These are phyloP conservation scores for Vespertilio murinus DNA, from an alignment of 2,797 vertebrate genomes.

Conservation along the genomic window DNA sequence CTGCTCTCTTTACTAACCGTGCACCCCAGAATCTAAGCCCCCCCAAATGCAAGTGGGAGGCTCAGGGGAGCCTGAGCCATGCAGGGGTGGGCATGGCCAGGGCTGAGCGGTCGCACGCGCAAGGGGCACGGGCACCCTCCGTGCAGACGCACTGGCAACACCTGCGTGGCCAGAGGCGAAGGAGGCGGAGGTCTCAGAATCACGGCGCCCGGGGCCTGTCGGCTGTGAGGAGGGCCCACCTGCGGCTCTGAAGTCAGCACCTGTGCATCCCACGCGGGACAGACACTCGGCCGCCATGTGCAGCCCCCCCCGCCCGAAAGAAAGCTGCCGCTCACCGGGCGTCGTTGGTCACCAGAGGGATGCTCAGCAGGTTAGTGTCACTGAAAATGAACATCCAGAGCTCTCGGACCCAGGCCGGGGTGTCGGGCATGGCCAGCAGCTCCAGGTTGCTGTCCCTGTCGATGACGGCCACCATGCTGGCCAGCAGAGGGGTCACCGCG, in stretches of 20 bases:
- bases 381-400: conserved; percentile 95
- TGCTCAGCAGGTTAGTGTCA: conserved; percentile 88
- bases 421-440: conserved; percentile 85
- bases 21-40: not conserved
- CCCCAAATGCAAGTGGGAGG: not conserved
- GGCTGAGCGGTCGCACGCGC: no score
- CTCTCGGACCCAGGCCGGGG: conserved; percentile 83
- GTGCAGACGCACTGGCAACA: no score
- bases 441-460: conserved; percentile 94
- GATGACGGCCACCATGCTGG: conserved; percentile 90
- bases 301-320: not conserved
- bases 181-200: not conserved
- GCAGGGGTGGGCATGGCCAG: no score
- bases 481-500: conserved; percentile 90
- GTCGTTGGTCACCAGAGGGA: conserved; percentile 81
- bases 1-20: no score
- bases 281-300: fast-evolving
- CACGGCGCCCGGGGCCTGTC: not conserved
- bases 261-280: fast-evolving
- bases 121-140: no score
- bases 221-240: no score
- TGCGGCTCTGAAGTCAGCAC: not conserved
- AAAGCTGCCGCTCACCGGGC: conserved; percentile 82
- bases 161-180: no score
- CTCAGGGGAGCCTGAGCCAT: not conserved